A percentile compares a stretch with the other conserved stretches of the same genome.
These are phyloP conservation scores for Dicrurus megarhynchus DNA, from an alignment of 2,113 vertebrate species.

Conservation along the genomic window DNA sequence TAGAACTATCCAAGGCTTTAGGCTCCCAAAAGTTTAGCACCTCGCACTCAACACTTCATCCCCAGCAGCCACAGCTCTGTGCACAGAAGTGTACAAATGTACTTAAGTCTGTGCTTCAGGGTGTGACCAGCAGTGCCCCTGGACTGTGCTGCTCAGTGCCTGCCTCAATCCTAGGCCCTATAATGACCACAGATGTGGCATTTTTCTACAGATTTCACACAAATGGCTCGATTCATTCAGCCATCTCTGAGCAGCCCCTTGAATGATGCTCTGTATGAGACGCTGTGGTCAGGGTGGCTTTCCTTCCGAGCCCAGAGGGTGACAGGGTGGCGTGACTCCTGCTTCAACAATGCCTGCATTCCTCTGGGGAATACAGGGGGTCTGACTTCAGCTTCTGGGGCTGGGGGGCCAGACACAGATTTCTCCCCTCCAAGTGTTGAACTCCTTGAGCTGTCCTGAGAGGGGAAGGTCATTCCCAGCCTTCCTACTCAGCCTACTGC, in stretches of 20 bases:
- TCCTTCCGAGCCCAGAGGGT: neutral
- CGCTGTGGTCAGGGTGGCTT: neutral
- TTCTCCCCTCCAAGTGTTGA: neutral
- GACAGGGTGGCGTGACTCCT: neutral
- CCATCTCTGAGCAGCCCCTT: neutral
- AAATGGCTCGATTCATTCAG: neutral
- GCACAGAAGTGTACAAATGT: neutral
- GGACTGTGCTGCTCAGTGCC: neutral
- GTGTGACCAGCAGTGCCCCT: neutral
- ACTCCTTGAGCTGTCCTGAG: neutral
- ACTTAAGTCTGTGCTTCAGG: neutral
- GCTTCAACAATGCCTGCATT: neutral
- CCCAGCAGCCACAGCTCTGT: neutral
- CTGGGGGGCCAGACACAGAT: neutral
- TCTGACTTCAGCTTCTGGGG: neutral
- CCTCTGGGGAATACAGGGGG: neutral
- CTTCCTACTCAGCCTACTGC: neutral
- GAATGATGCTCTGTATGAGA: neutral
- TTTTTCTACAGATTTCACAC: neutral
- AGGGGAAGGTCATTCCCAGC: neutral
- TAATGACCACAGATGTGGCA: neutral
- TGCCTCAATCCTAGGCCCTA: neutral
- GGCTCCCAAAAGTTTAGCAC: neutral
- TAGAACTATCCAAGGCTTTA: neutral
- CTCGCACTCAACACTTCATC: neutral